Evolutionary conservation across 2,888 invertebrate species (phyloP), one percentile per base, ranked within the genome.

Genomic region (Dryomyza anilis): DNA sequence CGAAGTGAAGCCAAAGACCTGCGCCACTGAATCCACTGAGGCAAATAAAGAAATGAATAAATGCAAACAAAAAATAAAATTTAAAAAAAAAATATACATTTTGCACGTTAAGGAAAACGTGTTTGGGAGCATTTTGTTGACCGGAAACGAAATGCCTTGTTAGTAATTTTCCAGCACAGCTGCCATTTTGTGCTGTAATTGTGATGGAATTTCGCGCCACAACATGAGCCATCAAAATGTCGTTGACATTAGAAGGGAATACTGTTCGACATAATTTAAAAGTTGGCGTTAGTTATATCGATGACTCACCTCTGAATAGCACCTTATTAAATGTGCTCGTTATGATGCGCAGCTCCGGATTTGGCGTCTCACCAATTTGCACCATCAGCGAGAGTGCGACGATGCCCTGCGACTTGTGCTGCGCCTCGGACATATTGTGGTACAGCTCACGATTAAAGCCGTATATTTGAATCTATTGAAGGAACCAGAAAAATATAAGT

Each of bases 371-470:
- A 60, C 94, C 93, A 77, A 95, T 91, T 94, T 95, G 88, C 66
- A 98, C 91, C 92, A 98, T 95, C 56, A 98, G 86, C 16, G 97
- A 94, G 72, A 98, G 92, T 25, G 93, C 97, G 19, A 97, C 94
- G 71, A 98, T 90, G 67, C 98, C 98, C 81, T 97, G 94, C n/a
- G 97, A 95, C 82, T 96, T 95, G 83, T 94, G 94, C 77, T 94
- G 94, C 5, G 98, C 98, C 82, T 96, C 95, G 29, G 95, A 93
- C 91, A 96, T 94, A 83, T 98, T 98, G 82, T 93, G 93, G 84
- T 98, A 98, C 61, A 98, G 86, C 83, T 98, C 97, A 70, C 94
- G 94, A 84, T 98, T 98, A 86, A 95, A 98, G 2, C 97, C 98
- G 76, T 96, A 94, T 65, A 98, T 86, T 85, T 98, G 98, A 75